Base-by-base conservation (phyloP, 2,797 vertebrate genomes). In the Triplophysa bombifrons region DNA sequence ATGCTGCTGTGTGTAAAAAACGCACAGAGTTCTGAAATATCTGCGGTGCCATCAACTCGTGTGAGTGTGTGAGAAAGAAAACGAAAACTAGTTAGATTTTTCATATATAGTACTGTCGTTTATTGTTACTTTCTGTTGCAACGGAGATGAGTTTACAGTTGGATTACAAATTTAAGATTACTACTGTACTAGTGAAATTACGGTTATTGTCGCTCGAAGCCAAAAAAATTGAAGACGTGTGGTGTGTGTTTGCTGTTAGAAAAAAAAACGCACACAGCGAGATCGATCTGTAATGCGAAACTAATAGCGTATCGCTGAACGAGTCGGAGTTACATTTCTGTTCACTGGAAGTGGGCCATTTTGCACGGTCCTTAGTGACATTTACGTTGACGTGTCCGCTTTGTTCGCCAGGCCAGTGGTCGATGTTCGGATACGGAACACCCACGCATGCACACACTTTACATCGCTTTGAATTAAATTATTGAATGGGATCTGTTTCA, bases 121-220 rank as follows among this genome's bases (percentile, higher is more conserved):
- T 51, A 56, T 12, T 78, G 16, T 64, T 76, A 60, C 25, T 50
- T 27, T 79, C 48, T 78, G 48, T 55, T 78, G 63, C 78, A 72
- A 81, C 86, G 88, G 88, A 87, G 85, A 88, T 90, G 79, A 89
- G 88, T 89, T 88, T 85, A 86, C 87, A 68, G 68, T 85, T 82
- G 81, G 86, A 60, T 89, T 75, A 74, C 82, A 78, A 85, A 86
- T 84, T 75, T 87, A 88, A 80, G 61, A 82, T 27, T 27, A 27
- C 25, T 27, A 27, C 25, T 89, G 88, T 90, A 68, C 83, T 87
- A 72, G 81, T 84, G 38, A 88, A 84, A 89, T 74, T 80, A 82
- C 88, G 86, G 78, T 66, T 80, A 88, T 41, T 83, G 80, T 85
- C 85, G 90, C 92, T 91, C 78, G 81, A 92, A 91, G 91, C 93